Percentiles rank a stretch among this genome's conserved stretches.
phyloP scores from a whole-genome alignment of 1,140 invertebrate species.

The Cyclina sinensis region DNA sequence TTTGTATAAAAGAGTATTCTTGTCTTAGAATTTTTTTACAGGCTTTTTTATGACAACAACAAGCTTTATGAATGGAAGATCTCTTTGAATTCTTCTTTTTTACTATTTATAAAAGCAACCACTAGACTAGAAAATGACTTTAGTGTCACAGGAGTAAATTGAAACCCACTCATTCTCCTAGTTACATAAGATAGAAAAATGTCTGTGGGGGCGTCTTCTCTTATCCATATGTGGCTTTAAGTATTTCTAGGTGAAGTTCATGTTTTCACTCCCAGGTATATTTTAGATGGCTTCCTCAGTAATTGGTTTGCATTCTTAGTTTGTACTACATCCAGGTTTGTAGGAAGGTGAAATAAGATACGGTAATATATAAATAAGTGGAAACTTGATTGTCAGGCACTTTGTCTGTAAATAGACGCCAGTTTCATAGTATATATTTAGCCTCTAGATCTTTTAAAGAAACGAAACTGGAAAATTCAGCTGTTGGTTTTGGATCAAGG shows the following conservation, averaged over 20 bases:
- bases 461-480: too few species aligned
- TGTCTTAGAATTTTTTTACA: too few species aligned
- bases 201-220: background rate
- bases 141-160: too few species aligned
- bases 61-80: too few species aligned
- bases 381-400: background rate
- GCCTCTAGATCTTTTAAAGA: too few species aligned
- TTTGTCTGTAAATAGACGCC: background rate
- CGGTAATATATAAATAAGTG: background rate
- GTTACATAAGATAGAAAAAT: conserved; percentile 3
- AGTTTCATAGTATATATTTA: too few species aligned
- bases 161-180: background rate
- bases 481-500: too few species aligned
- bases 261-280: background rate
- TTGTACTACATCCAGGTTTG: background rate
- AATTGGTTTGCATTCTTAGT: background rate
- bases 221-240: background rate
- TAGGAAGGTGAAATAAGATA: background rate
- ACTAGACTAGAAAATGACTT: too few species aligned
- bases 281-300: background rate
- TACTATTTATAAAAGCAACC: too few species aligned
- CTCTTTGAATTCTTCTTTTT: too few species aligned
- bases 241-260: background rate
- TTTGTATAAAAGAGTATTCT: too few species aligned
- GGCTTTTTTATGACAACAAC: too few species aligned